phyloP scores from a whole-genome alignment of 1,140 invertebrate genomes.

The Cydia strobilella region DNA sequence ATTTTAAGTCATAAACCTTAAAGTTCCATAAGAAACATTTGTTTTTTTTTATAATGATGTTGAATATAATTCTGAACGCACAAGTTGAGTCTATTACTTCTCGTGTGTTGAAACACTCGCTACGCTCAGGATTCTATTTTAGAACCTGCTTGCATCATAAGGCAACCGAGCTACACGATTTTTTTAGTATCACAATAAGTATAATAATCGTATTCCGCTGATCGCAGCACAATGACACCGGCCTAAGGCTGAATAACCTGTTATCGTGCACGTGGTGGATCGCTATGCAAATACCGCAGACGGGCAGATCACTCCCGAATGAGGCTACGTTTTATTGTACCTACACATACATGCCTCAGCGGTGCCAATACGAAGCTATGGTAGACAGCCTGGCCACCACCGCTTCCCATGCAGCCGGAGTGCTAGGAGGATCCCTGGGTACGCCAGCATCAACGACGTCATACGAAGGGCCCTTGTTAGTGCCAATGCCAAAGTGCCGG shows the following conservation, averaged over 20 bases:
- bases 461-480: neutral
- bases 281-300: constrained; percentile 44
- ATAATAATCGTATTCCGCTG: constrained; percentile 28
- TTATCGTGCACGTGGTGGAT: constrained; percentile 64
- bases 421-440: neutral
- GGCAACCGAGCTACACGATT: neutral
- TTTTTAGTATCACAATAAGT: neutral
- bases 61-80: too few species aligned
- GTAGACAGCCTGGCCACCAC: neutral
- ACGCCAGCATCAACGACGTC: neutral
- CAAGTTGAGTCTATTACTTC: too few species aligned
- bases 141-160: too few species aligned
- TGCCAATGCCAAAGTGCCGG: neutral
- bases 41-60: too few species aligned
- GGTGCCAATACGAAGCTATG: neutral
- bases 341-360: neutral
- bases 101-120: too few species aligned
- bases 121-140: too few species aligned
- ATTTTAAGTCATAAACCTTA: too few species aligned
- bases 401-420: neutral
- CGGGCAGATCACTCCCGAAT: too few species aligned
- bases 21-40: too few species aligned
- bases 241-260: constrained; percentile 58
- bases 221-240: constrained; percentile 33
- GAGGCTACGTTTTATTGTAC: too few species aligned